phyloP scores from a whole-genome alignment of 2,113 vertebrate species.

The Miniopterus natalensis region DNA sequence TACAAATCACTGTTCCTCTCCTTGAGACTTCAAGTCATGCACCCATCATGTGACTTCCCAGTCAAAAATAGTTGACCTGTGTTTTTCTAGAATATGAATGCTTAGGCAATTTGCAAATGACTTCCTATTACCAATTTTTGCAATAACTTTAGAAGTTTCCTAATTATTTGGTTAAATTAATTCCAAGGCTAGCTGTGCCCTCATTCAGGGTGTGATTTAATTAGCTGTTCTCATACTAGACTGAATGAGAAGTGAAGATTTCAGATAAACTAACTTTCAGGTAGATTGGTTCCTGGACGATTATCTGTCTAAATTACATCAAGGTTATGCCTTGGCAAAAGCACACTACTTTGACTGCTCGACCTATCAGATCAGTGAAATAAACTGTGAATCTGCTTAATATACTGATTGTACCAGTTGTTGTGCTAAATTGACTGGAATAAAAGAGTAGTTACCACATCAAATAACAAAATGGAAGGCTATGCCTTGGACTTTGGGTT shows the following conservation, averaged over 20 bases:
- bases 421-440: slow-evolving; percentile 12
- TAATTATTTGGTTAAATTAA: slow-evolving; percentile 78
- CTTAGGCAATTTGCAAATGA: slow-evolving; percentile 71
- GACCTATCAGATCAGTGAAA: slow-evolving; percentile 29
- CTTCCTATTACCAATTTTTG: slow-evolving; percentile 63
- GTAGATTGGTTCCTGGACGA: slow-evolving; percentile 37
- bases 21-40: slow-evolving; percentile 10
- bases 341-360: neutral
- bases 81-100: slow-evolving; percentile 37
- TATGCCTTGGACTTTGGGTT: neutral
- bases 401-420: neutral
- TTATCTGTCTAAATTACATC: slow-evolving; percentile 29
- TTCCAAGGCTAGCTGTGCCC: slow-evolving; percentile 66
- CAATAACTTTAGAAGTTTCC: slow-evolving; percentile 67
- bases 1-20: slow-evolving; percentile 26
- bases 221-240: slow-evolving; percentile 52
- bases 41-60: slow-evolving; percentile 20
- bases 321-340: slow-evolving; percentile 33
- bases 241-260: slow-evolving; percentile 57
- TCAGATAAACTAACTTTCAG: slow-evolving; percentile 61
- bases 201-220: slow-evolving; percentile 74
- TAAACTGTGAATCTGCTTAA: slow-evolving; percentile 46
- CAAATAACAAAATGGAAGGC: neutral
- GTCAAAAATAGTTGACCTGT: slow-evolving; percentile 74
- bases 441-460: slow-evolving; percentile 40